Percentiles rank a stretch among this genome's conserved stretches.
These are phyloP conservation scores for Grantiella picta DNA, from an alignment of 2,113 vertebrate species.

Conservation along the genomic window DNA sequence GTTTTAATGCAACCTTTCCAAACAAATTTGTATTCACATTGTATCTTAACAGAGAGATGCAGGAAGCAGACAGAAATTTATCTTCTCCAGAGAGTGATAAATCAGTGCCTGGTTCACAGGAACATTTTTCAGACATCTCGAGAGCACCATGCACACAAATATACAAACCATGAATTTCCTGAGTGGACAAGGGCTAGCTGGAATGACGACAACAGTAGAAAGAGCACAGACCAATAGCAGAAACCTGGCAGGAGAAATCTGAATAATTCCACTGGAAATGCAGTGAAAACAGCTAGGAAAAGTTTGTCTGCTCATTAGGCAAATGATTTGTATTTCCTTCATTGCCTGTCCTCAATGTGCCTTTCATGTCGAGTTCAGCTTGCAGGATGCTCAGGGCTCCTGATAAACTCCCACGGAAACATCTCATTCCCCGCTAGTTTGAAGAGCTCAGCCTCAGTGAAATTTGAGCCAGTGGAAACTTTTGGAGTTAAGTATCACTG, in stretches of 20 bases:
- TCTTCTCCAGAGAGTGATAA: conserved; percentile 57
- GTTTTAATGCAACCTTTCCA: not conserved
- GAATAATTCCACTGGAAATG: not conserved
- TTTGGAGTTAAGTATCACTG: not conserved
- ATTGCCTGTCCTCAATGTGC: not conserved
- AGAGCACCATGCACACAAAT: conserved; percentile 49
- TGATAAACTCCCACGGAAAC: not conserved
- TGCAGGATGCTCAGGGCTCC: not conserved
- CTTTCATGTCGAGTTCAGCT: not conserved
- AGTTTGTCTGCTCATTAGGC: not conserved
- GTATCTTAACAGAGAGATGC: not conserved
- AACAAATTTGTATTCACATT: conserved; percentile 48
- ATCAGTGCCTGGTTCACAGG: conserved; percentile 42
- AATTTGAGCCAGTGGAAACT: not conserved
- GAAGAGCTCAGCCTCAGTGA: not conserved
- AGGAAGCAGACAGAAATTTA: conserved; percentile 52
- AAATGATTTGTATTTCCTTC: conserved; percentile 11
- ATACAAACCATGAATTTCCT: conserved; percentile 48
- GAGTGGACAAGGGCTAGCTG: conserved; percentile 51
- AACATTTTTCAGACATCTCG: conserved; percentile 66
- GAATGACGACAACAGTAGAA: conserved; percentile 3
- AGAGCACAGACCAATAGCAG: not conserved
- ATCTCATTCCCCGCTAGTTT: not conserved
- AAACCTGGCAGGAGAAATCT: conserved; percentile 12
- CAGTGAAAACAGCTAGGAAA: not conserved